Percentiles rank a stretch among this genome's conserved stretches.
These are phyloP conservation scores for Antechinus flavipes DNA, from an alignment of 2,113 vertebrate genomes.

Conservation along the genomic window DNA sequence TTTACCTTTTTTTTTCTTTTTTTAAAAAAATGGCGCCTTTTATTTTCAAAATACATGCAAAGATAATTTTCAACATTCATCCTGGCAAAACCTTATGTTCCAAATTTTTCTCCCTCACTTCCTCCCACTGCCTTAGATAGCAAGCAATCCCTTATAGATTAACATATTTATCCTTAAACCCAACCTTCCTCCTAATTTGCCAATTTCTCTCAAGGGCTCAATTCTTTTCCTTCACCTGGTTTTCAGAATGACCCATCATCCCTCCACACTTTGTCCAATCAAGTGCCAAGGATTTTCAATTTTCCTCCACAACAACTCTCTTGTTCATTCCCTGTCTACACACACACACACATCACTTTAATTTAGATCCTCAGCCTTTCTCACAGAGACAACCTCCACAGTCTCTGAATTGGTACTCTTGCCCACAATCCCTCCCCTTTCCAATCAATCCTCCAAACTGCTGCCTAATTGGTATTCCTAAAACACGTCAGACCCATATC, in stretches of 20 bases:
- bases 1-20: not conserved
- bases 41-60: too few species aligned
- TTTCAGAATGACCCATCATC: not conserved
- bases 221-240: not conserved
- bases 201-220: not conserved
- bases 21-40: too few species aligned
- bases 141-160: too few species aligned
- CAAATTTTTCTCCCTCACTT: too few species aligned
- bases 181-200: not conserved
- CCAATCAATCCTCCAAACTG: not conserved
- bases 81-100: too few species aligned
- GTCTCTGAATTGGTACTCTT: not conserved
- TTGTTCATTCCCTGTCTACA: not conserved
- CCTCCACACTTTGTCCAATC: not conserved
- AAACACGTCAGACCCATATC: not conserved
- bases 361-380: not conserved
- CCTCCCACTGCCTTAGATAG: too few species aligned
- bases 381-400: not conserved
- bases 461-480: not conserved
- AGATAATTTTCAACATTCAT: too few species aligned
- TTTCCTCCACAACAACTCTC: not conserved
- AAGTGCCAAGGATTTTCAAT: not conserved
- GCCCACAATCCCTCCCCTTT: not conserved
- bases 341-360: not conserved
- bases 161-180: not conserved